These are phyloP conservation scores for Nudaria mundana DNA, from an alignment of 2,888 invertebrate genomes.

Conservation along the genomic window DNA sequence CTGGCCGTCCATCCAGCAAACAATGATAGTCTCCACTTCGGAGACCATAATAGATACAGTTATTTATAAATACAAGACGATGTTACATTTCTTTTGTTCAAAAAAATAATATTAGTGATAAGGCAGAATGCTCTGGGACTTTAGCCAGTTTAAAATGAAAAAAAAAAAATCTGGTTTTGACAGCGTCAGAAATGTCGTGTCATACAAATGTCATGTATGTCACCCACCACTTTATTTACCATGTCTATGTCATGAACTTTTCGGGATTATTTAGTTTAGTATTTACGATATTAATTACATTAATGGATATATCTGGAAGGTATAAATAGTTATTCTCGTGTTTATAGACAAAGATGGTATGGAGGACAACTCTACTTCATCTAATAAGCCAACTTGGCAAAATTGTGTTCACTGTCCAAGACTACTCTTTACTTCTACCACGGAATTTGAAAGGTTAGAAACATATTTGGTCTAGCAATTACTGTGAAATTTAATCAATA, in stretches of 20 bases:
- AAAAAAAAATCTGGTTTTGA: no score
- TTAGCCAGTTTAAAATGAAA: no score
- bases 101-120: no score
- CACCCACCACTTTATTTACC: conserved; percentile 25
- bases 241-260: conserved; percentile 32
- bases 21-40: no score
- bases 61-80: no score
- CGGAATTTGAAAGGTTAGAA: conserved; percentile 82
- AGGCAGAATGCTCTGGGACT: no score
- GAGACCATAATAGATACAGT: no score
- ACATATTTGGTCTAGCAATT: conserved; percentile 9
- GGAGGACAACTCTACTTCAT: conserved; percentile 64
- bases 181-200: conserved; percentile 11
- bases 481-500: not conserved
- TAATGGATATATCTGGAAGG: conserved; percentile 14
- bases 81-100: no score
- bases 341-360: conserved; percentile 65
- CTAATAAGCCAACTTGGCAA: conserved; percentile 79
- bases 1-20: no score
- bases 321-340: conserved; percentile 17
- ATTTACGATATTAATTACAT: conserved; percentile 26
- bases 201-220: no score
- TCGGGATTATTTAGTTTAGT: no score
- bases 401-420: conserved; percentile 83
- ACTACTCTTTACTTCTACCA: conserved; percentile 77